A percentile compares a stretch with the other conserved stretches of the same genome.
Conservation (phyloP, 2,888 invertebrate species). For the Tenthredo livida region DNA sequence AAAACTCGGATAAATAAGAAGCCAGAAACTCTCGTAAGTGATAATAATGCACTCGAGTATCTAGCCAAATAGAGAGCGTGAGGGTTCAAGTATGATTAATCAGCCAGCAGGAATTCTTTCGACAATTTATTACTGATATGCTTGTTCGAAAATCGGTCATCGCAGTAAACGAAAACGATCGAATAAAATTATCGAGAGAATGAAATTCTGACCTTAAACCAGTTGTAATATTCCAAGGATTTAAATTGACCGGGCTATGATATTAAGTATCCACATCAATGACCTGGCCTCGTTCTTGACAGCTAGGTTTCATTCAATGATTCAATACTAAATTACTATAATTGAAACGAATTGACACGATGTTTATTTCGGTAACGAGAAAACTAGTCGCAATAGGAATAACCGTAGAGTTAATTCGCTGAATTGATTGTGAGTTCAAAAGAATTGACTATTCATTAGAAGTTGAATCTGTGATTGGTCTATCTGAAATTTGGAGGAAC, state of each 20-base stretch:
- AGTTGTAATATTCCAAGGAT: not conserved
- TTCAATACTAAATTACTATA: not conserved
- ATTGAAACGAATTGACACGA: not conserved
- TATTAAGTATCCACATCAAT: not conserved
- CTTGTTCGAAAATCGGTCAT: not conserved
- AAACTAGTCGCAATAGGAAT: not conserved
- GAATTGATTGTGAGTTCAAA: not conserved
- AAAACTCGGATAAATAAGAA: not conserved
- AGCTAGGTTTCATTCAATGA: not conserved
- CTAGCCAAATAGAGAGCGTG: not conserved
- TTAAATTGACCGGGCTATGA: not conserved
- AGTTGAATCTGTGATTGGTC: not conserved
- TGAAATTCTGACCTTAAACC: not conserved
- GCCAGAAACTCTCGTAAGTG: constrained; percentile 23
- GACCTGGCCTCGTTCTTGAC: not conserved
- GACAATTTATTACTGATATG: not conserved
- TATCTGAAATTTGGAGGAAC: not conserved
- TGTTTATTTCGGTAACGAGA: not conserved
- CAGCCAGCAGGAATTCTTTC: not conserved
- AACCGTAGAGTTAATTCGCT: not conserved
- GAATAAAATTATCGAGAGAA: not conserved
- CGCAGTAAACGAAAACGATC: not conserved
- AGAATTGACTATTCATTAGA: not conserved
- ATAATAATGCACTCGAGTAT: not conserved
- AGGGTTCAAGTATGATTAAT: not conserved